phyloP scores from a whole-genome alignment of 2,888 invertebrate genomes.

The Rotaria socialis region DNA sequence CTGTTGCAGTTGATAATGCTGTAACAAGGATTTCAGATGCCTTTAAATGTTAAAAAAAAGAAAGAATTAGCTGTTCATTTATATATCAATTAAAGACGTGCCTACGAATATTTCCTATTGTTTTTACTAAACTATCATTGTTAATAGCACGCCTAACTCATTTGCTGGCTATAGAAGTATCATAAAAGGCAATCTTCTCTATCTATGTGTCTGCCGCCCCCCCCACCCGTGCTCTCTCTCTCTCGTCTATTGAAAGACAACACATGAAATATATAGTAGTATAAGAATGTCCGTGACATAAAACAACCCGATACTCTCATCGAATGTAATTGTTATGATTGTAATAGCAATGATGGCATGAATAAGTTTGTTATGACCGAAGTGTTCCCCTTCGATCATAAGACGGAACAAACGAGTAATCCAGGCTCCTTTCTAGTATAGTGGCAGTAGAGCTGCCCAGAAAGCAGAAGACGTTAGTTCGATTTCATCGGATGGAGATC shows the following conservation, averaged over 20 bases:
- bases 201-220: too few species aligned
- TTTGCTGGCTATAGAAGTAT: not conserved
- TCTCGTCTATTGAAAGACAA: not conserved
- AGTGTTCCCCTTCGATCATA: too few species aligned
- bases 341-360: not conserved
- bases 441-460: too few species aligned
- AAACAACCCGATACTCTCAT: not conserved
- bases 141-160: not conserved
- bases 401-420: too few species aligned
- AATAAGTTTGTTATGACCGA: not conserved
- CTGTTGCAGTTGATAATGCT: not conserved
- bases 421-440: too few species aligned
- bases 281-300: not conserved
- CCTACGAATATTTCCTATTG: not conserved
- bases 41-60: not conserved
- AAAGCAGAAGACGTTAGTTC: too few species aligned
- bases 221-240: too few species aligned
- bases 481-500: too few species aligned
- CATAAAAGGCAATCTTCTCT: not conserved
- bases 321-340: not conserved
- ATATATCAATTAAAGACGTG: not conserved
- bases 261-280: not conserved
- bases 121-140: not conserved
- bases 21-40: constrained; percentile 5
- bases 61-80: not conserved